Base-by-base conservation (phyloP, 2,113 vertebrate species). In the Alligator mississippiensis region DNA sequence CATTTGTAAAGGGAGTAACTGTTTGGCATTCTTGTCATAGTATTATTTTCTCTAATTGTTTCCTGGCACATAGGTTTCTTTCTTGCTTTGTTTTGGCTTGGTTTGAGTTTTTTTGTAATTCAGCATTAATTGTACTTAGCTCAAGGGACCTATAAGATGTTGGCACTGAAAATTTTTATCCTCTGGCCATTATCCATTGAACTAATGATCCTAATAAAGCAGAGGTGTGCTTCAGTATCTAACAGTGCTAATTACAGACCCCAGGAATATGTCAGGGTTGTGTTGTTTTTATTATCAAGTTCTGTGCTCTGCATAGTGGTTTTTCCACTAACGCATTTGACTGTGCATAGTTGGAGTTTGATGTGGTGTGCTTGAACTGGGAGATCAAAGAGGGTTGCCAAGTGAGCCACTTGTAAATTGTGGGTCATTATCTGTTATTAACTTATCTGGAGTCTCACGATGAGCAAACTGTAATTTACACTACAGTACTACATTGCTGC, bases 351-450 rank as follows among this genome's bases (percentile, higher is more conserved):
- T 55, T 86, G 15, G 21, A 81, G 74, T 85, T 90, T 96, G 94
- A 88, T 83, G 0, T 89, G 79, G 59, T 89, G 34, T 81, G 84
- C 89, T 74, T 94, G 86, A 92, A 92, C 54, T 77, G 78, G 81
- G 11, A 92, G 93, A 96, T 97, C 96, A 96, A 97, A 96, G 94
- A 87, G 88, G 93, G 62, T 87, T 85, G 90, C 80, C 87, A 94
- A 95, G 96, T 89, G 90, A 96, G 87, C 92, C 86, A 77, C 70
- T 93, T 93, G 89, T 94, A 85, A 93, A 76, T 22, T 91, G 89
- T 64, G 93, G 93, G 82, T 92, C 88, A 96, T 96, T 96, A 96
- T 96, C 92, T 94, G 83, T 95, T 96, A 96, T 96, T 96, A 96
- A 96, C 95, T 94, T 90, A 95, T 91, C 89, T 72, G 25, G 85